Evolutionary conservation across 2,113 vertebrate genomes (phyloP).

Genomic region (Hyperopisus bebe): DNA sequence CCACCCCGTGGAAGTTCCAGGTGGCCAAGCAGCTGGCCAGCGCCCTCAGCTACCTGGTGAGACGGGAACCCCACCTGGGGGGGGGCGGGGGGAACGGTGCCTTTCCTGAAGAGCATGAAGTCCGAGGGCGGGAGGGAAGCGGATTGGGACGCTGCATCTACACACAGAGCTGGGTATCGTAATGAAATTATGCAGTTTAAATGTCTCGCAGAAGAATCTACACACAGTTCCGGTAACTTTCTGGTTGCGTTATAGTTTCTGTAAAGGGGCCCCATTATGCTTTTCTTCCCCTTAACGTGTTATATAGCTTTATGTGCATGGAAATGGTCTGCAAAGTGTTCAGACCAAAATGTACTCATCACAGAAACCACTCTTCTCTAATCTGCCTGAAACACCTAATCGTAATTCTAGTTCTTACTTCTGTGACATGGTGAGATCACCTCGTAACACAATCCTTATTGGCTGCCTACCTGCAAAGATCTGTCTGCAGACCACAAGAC

Average conservation of each 20-base stretch:
- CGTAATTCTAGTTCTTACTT: background rate
- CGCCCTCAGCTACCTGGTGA: slow-evolving; percentile 79
- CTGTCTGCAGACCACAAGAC: background rate
- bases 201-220: background rate
- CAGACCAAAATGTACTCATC: background rate
- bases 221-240: background rate
- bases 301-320: background rate
- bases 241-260: background rate
- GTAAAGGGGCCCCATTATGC: background rate
- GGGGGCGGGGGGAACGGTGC: background rate
- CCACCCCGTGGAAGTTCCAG: slow-evolving; percentile 78
- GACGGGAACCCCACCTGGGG: background rate
- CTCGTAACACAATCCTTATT: background rate
- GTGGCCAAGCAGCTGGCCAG: slow-evolving; percentile 81
- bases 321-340: background rate
- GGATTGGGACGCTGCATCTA: background rate
- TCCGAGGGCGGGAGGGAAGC: background rate
- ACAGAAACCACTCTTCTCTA: background rate
- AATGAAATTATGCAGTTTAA: background rate
- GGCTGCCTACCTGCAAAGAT: background rate
- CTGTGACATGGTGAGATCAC: background rate
- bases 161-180: background rate
- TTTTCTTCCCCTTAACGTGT: background rate
- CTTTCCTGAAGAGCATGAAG: background rate
- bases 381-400: background rate